Conservation (phyloP, 2,888 invertebrate genomes). For the Coelogynopora nodosa region DNA sequence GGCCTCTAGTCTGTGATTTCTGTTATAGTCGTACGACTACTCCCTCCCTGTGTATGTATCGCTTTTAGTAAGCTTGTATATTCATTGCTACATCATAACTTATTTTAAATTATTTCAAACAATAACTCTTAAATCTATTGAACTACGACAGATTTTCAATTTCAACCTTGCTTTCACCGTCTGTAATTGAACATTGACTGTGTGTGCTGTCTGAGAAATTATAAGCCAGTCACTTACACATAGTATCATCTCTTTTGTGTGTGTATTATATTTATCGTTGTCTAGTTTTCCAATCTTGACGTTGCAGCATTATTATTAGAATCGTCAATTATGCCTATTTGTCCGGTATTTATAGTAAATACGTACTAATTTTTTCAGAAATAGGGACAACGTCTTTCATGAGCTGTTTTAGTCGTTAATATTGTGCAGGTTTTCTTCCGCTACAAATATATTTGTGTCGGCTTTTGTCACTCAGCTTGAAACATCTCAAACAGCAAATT, state of each 20-base stretch:
- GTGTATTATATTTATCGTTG: neutral
- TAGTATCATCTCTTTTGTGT: neutral
- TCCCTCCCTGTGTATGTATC: neutral
- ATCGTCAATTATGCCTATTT: neutral
- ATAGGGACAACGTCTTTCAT: neutral
- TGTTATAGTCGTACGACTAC: constrained; percentile 15
- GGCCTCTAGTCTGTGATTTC: constrained; percentile 9
- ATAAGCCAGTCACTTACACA: neutral
- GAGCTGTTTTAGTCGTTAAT: neutral
- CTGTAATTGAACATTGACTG: neutral
- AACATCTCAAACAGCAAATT: neutral
- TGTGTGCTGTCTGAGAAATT: neutral
- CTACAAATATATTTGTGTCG: neutral
- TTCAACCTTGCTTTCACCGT: neutral
- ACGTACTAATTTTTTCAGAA: neutral
- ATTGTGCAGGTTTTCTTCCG: neutral
- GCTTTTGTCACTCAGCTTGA: neutral
- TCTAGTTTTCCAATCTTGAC: neutral
- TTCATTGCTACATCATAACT: neutral
- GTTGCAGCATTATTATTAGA: neutral
- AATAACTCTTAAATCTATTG: neutral
- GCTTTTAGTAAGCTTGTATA: constrained; percentile 31
- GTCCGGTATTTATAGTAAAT: neutral
- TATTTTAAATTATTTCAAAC: neutral
- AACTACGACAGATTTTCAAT: neutral